Percentiles rank a stretch among this genome's conserved stretches.
These are phyloP conservation scores for Hemaris fuciformis DNA, from an alignment of 2,888 invertebrate genomes.

Conservation along the genomic window DNA sequence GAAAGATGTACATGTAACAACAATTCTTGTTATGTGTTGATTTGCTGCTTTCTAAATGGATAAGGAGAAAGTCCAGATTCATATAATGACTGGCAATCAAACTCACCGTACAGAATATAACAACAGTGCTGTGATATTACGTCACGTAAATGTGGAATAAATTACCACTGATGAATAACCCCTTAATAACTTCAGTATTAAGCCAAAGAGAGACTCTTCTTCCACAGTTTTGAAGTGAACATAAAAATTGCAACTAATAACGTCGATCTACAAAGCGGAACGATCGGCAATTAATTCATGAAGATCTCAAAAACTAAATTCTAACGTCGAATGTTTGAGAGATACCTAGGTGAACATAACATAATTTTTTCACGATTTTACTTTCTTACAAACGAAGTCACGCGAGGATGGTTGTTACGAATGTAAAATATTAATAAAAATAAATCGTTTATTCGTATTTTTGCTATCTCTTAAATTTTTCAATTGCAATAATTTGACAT, in stretches of 20 bases:
- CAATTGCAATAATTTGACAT: too few species aligned
- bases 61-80: too few species aligned
- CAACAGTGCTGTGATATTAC: too few species aligned
- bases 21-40: too few species aligned
- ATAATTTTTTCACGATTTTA: neutral
- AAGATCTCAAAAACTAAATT: neutral
- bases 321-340: neutral
- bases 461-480: too few species aligned
- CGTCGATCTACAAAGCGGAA: slow-evolving; percentile 2
- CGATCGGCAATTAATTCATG: neutral
- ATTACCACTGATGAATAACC: neutral
- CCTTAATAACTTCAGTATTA: neutral
- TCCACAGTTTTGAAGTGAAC: neutral
- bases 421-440: too few species aligned
- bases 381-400: neutral
- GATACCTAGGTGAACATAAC: neutral
- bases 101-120: too few species aligned
- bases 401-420: neutral
- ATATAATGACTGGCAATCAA: too few species aligned
- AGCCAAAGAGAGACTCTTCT: too few species aligned
- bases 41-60: too few species aligned
- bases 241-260: neutral
- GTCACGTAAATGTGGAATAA: neutral
- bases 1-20: too few species aligned
- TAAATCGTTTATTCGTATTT: too few species aligned